phyloP scores from a whole-genome alignment of 2,113 vertebrate genomes.

The Mirounga angustirostris region DNA sequence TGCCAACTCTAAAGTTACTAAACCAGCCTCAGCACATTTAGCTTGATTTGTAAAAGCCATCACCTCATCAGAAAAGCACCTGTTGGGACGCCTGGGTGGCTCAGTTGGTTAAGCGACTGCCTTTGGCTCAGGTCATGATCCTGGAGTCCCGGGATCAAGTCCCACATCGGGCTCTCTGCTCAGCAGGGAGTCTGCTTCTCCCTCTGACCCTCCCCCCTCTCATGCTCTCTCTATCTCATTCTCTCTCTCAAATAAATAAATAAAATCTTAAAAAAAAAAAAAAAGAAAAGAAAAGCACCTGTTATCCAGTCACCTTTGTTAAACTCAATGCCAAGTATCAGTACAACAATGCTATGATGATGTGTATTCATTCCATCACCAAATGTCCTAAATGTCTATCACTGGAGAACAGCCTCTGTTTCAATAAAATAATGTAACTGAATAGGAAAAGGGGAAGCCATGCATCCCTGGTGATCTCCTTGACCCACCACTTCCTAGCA shows the following conservation, averaged over 20 bases:
- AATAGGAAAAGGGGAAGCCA: background rate
- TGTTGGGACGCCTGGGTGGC: background rate
- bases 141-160: no score
- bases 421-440: background rate
- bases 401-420: background rate
- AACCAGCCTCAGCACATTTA: slow-evolving; percentile 27
- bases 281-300: slow-evolving; percentile 59
- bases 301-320: slow-evolving; percentile 64
- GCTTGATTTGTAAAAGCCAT: slow-evolving; percentile 42
- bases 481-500: background rate
- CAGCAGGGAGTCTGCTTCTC: no score
- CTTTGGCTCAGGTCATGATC: no score
- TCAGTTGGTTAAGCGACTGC: no score
- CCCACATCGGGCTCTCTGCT: no score
- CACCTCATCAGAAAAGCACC: slow-evolving; percentile 66
- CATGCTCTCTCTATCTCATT: no score
- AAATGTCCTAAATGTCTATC: slow-evolving; percentile 16
- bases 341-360: slow-evolving; percentile 5
- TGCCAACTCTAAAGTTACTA: slow-evolving; percentile 2
- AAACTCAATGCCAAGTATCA: slow-evolving; percentile 69
- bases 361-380: background rate
- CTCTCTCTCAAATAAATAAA: no score
- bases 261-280: no score
- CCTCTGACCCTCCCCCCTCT: no score
- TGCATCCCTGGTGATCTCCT: background rate